Evolutionary conservation across 2,113 vertebrate genomes (phyloP), one percentile per base, ranked within the genome.

Genomic region (Neotoma lepida): DNA sequence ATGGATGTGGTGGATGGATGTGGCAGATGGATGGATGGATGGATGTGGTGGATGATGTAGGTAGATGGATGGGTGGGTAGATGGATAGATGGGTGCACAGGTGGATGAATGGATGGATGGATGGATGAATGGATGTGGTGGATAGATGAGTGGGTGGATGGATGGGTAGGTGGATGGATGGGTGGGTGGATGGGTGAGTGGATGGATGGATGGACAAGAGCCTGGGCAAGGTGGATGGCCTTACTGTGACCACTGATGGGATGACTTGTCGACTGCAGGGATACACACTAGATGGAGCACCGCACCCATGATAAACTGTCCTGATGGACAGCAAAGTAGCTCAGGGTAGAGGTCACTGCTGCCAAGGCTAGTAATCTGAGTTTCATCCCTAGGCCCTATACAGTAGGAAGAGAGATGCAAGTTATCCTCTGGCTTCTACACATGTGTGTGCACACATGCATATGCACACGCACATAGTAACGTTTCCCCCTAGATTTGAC

Each of bases 31-130:
- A 18, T 13, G 6, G 4, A 24, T 61, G 22, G 18, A 54, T 1
- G 5, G 2, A 78, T 14, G 24, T 51, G 24, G 15, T 26, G 4
- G 61, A 13, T 35, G 12, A n/a, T n/a, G n/a, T 51, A 51, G 49
- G 4, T 26, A 26, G 35, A 39, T 70, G 35, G n/a, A 22, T 18
- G 9, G 26, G 3, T 28, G 63, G 26, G 18, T 63, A 18, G 33
- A 0, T n/a, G 15, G 15, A 9, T 7, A 4, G 24, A 3, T n/a
- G 17, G 35, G 2, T 14, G 13, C 33, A 0, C 35, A 0, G 64
- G 15, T n/a, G 3, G 17, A 4, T 70, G 17, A 8, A 0, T 71
- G 35, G 3, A 15, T 28, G 28, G 1, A 64, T 33, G 30, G 13
- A 14, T 66, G 64, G 64, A 5, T 35, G 12, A 18, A 3, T 39